Percentiles rank a stretch among this genome's conserved stretches.
Conservation (phyloP, 2,888 invertebrate genomes). For the Hirtodrosophila confusa region DNA sequence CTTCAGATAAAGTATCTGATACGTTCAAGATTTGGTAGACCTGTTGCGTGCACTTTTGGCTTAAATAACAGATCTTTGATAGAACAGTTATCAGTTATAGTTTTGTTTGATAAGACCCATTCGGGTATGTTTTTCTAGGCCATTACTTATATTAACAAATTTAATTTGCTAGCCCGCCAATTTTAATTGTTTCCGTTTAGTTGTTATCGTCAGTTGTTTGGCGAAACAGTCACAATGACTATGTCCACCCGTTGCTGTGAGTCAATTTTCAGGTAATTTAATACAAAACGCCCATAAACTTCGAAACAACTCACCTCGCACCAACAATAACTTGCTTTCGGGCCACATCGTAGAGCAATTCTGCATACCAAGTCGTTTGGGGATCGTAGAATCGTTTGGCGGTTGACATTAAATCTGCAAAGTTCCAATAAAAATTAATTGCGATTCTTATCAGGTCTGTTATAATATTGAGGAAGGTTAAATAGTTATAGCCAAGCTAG, state of each 20-base stretch:
- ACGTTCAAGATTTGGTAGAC: conserved; percentile 28
- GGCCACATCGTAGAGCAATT: conserved; percentile 93
- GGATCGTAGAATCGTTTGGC: conserved; percentile 89
- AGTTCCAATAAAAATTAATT: conserved; percentile 11
- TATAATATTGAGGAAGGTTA: too few relatives aligned
- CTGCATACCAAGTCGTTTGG: conserved; percentile 91
- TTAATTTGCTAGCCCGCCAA: conserved; percentile 1
- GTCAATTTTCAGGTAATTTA: conserved; percentile 39
- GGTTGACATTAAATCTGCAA: conserved; percentile 88
- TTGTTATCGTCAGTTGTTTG: conserved; percentile 21
- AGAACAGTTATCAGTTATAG: conserved; percentile 43
- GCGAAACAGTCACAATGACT: conserved; percentile 41
- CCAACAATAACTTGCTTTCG: conserved; percentile 95
- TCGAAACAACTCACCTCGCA: conserved; percentile 88
- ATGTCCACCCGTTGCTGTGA: conserved; percentile 18
- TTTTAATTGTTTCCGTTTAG: conserved; percentile 24
- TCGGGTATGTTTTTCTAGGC: not conserved
- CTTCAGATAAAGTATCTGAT: conserved; percentile 52
- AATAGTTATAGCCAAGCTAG: too few relatives aligned
- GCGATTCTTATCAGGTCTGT: too few relatives aligned
- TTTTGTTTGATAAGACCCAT: conserved; percentile 41
- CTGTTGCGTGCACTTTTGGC: conserved; percentile 56
- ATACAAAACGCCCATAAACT: conserved; percentile 8
- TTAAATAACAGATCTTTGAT: conserved; percentile 32
- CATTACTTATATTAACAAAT: conserved; percentile 8